These are phyloP conservation scores for Labrus mixtus DNA, from an alignment of 2,113 vertebrate genomes.

Conservation along the genomic window DNA sequence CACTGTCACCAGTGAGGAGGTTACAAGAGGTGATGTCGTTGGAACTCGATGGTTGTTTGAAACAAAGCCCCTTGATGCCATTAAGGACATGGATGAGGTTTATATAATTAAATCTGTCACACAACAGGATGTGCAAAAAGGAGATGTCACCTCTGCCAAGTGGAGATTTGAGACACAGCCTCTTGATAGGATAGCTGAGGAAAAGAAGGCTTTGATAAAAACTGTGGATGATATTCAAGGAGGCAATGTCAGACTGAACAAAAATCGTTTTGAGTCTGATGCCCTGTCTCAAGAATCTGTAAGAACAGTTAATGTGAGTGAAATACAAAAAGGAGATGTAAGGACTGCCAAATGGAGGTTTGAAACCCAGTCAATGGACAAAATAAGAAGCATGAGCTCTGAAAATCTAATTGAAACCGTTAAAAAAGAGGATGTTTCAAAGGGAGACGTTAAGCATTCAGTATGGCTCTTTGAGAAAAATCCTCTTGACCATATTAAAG, in stretches of 20 bases:
- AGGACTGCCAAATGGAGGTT: slow-evolving; percentile 92
- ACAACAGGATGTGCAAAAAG: slow-evolving; percentile 91
- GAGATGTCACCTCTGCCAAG: slow-evolving; percentile 89
- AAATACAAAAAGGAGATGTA: slow-evolving; percentile 91
- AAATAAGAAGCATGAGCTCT: slow-evolving; percentile 87
- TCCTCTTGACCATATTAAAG: slow-evolving; percentile 88
- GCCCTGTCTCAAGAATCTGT: slow-evolving; percentile 74
- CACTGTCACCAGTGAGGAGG: slow-evolving; percentile 92
- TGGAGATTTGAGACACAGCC: slow-evolving; percentile 94
- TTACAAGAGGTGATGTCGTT: slow-evolving; percentile 89
- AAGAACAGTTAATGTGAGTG: slow-evolving; percentile 89
- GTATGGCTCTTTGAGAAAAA: slow-evolving; percentile 95
- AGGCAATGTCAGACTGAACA: slow-evolving; percentile 88
- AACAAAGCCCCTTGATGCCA: slow-evolving; percentile 92
- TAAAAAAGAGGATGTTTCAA: slow-evolving; percentile 86
- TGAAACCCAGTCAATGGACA: slow-evolving; percentile 91
- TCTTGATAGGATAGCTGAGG: slow-evolving; percentile 88
- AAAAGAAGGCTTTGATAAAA: slow-evolving; percentile 77
- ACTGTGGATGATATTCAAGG: slow-evolving; percentile 87
- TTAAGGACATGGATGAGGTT: slow-evolving; percentile 88
- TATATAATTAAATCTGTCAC: slow-evolving; percentile 93
- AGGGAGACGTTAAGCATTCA: slow-evolving; percentile 90
- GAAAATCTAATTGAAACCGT: slow-evolving; percentile 87
- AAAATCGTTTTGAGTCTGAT: slow-evolving; percentile 88
- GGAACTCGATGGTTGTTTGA: slow-evolving; percentile 94